Base-by-base conservation (phyloP, 2,113 vertebrate genomes). In the Pteruthius melanotis region DNA sequence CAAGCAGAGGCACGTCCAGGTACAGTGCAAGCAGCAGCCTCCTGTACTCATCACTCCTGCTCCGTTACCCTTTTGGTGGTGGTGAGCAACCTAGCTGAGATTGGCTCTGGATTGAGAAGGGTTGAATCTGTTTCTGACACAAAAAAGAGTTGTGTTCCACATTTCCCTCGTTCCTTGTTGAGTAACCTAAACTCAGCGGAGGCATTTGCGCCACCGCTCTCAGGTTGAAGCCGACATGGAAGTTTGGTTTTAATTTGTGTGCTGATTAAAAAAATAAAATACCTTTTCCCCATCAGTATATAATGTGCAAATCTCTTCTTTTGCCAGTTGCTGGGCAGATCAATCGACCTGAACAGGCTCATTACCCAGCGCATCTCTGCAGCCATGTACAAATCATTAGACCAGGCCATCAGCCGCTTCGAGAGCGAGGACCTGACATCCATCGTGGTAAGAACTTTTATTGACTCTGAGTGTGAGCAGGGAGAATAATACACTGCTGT, bases 371-470 rank as follows among this genome's bases (percentile, higher is more conserved):
- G 99, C 77, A 99, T 99, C 96, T 99, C 99, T 15, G 99, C 99
- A 9, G 99, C 99, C 0, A 99, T 99, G 99, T 99, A 99, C 97
- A 99, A 99, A 92, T 99, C 99, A 2, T 89, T 99, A 97, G 99
- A 99, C 95, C 99, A 99, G 53, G 99, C 99, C 88, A 99, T 99
- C 97, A 99, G 99, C 96, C 99, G 99, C 97, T 99, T 99, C 56
- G 99, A 99, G 98, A 99, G 99, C 7, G 99, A 99, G 96, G 99
- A 99, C 94, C 98, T 99, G 90, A 99, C 99, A 8, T 99, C 99
- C 82, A 99, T 99, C 23, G 99, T 99, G 99, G 99, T 99, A 96
- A 98, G 98, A 85, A 33, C 42, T 75, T 30, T 7, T 87, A 40
- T 7, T 68, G 90, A 54, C 77, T 63, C 65, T 26, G 52, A 54